phyloP scores from a whole-genome alignment of 2,888 invertebrate species.

The Trichogramma evanescens region DNA sequence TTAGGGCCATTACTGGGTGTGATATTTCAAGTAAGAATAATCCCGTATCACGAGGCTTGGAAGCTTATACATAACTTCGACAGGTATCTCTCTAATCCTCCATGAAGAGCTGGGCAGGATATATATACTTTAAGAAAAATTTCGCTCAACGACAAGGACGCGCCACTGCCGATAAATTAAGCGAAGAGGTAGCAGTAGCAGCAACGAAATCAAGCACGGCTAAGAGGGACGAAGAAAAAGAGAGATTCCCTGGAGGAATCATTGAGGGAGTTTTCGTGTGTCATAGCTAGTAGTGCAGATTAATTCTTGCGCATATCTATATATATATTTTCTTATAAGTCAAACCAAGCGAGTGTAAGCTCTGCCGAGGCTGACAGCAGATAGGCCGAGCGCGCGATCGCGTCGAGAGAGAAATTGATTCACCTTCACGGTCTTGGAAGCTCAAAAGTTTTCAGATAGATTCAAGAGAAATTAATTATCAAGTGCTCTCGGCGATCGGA shows the following conservation, averaged over 20 bases:
- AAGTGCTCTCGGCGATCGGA: too few relatives aligned
- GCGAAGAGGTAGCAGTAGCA: not conserved
- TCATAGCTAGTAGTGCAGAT: too few relatives aligned
- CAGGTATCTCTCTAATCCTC: constrained; percentile 35
- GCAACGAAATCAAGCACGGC: too few relatives aligned
- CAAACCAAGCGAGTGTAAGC: too few relatives aligned
- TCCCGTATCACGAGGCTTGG: constrained; percentile 41
- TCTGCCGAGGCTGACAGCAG: too few relatives aligned
- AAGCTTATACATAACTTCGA: constrained; percentile 28
- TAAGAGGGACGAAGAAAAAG: not conserved
- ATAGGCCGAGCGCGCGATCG: too few relatives aligned
- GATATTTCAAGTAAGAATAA: constrained; percentile 41
- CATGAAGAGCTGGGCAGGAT: not conserved
- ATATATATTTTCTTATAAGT: too few relatives aligned
- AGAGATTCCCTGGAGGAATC: not conserved
- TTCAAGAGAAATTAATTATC: too few relatives aligned
- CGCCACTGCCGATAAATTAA: constrained; percentile 6
- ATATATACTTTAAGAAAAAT: constrained; percentile 4
- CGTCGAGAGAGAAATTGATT: not conserved
- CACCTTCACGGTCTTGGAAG: too few relatives aligned
- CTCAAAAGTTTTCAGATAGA: too few relatives aligned
- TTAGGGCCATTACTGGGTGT: constrained; percentile 1
- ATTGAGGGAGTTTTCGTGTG: too few relatives aligned
- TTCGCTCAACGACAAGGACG: constrained; percentile 4
- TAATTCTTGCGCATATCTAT: too few relatives aligned